phyloP scores from a whole-genome alignment of 2,113 vertebrate genomes.

The Lanius collurio region DNA sequence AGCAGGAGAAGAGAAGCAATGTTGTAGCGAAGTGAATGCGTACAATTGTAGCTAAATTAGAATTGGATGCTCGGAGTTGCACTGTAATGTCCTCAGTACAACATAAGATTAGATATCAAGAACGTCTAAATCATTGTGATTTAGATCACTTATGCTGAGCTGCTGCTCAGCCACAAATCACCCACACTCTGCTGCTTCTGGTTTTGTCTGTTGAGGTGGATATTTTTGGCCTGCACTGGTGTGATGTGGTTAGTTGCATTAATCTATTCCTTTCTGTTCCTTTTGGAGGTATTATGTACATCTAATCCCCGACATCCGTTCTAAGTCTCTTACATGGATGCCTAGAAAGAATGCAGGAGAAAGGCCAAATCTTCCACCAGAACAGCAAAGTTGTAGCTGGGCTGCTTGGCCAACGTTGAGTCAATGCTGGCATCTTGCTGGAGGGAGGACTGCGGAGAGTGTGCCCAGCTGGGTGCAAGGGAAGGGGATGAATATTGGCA shows the following conservation, averaged over 20 bases:
- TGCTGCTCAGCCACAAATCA: neutral
- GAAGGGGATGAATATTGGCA: neutral
- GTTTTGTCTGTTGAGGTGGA: neutral
- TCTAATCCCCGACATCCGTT: neutral
- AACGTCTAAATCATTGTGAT: neutral
- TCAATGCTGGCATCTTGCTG: neutral
- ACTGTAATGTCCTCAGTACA: neutral
- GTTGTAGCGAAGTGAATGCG: neutral
- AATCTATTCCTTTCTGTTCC: neutral
- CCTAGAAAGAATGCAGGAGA: neutral
- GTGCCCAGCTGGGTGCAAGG: neutral
- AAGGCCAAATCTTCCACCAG: neutral
- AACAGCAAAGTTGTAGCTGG: neutral
- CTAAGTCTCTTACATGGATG: neutral
- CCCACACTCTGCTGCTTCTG: neutral
- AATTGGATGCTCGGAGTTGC: neutral
- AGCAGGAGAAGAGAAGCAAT: neutral
- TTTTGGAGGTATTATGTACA: neutral
- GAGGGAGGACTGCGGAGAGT: neutral
- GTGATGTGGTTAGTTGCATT: neutral
- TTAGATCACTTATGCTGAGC: neutral
- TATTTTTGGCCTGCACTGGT: neutral
- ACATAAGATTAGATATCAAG: neutral
- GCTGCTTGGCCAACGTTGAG: neutral
- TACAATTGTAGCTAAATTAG: neutral